Evolutionary conservation across 2,113 vertebrate genomes (phyloP).

Genomic region (Limanda limanda): DNA sequence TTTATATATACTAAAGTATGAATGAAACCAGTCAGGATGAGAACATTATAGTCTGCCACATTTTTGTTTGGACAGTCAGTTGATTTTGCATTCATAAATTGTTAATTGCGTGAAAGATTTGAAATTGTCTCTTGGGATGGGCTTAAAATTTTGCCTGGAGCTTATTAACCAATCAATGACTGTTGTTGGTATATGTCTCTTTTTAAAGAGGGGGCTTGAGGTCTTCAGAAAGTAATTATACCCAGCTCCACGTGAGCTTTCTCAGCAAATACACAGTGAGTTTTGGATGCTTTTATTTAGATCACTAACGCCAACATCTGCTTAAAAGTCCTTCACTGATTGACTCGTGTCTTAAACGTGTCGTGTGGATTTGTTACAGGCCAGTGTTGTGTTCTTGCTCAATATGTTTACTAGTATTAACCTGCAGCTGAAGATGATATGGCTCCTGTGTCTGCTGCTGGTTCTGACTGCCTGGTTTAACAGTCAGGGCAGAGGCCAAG

Average conservation of each 20-base stretch:
- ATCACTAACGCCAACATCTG: slow-evolving; percentile 4
- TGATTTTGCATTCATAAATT: slow-evolving; percentile 35
- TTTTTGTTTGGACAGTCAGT: slow-evolving; percentile 25
- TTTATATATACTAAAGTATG: slow-evolving; percentile 3
- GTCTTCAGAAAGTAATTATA: slow-evolving; percentile 18
- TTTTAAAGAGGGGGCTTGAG: slow-evolving; percentile 11
- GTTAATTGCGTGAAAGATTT: slow-evolving; percentile 24
- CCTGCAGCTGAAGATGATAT: too few relatives aligned
- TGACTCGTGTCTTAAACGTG: slow-evolving; percentile 1
- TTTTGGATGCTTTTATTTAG: not conserved
- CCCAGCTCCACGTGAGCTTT: slow-evolving; percentile 21
- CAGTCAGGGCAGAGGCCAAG: too few relatives aligned
- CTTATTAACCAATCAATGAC: slow-evolving; percentile 44
- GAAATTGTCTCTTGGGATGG: slow-evolving; percentile 16
- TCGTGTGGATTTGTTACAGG: slow-evolving; percentile 13
- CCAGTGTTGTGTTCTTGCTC: not conserved
- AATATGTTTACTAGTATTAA: too few relatives aligned
- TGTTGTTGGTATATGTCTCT: slow-evolving; percentile 14
- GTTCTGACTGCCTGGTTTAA: too few relatives aligned
- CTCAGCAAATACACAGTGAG: slow-evolving; percentile 22
- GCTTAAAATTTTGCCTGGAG: not conserved
- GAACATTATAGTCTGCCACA: slow-evolving; percentile 2
- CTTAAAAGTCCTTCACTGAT: slow-evolving; percentile 20
- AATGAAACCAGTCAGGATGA: slow-evolving; percentile 15
- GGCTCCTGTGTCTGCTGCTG: too few relatives aligned